Base-by-base conservation (phyloP, 2,888 invertebrate genomes). In the Drosophila mayaguana region DNA sequence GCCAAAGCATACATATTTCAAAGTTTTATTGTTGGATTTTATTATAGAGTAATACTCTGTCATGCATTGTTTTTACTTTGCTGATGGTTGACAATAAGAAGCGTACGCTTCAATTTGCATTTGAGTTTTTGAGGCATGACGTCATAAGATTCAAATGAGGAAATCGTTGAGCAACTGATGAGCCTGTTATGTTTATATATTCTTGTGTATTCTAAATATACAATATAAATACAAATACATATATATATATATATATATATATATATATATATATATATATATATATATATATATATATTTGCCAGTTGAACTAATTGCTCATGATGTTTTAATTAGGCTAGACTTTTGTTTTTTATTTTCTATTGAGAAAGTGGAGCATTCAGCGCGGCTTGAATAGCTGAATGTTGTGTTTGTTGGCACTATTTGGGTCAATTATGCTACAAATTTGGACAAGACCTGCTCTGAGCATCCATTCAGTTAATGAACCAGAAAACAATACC, bases 371-470 rank as follows among this genome's bases (percentile, higher is more conserved):
- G 63, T 74, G 46, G 78, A 55, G 3, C 70, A 50, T 50, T 69
- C 40, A 54, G 42, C 20, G 5, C 25, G 3, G 51, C 38, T n/a
- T 14, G 14, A 46, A 54, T 40, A 40, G 66, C 12, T 34, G 40
- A 66, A 40, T 36, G 28, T n/a, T 59, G 28, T 2, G 60, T 53
- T 56, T 57, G 36, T 50, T 25, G 11, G 34, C 22, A 43, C 18
- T 51, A 68, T 78, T 80, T 75, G 63, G 80, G 80, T 75, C 76
- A 78, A 78, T 75, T 71, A 71, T 38, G 56, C 40, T 8, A 61
- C 54, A 62, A 46, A 67, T 78, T 65, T 69, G 40, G 28, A 62
- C 25, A 54, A 54, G 32, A 46, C 34, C 42, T n/a, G 46, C 55
- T 78, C 62, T 59, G 40, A 59, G 62, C 62, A 38, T 78, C 45